Evolutionary conservation across 2,113 vertebrate species (phyloP).

Genomic region (Aegypius monachus): DNA sequence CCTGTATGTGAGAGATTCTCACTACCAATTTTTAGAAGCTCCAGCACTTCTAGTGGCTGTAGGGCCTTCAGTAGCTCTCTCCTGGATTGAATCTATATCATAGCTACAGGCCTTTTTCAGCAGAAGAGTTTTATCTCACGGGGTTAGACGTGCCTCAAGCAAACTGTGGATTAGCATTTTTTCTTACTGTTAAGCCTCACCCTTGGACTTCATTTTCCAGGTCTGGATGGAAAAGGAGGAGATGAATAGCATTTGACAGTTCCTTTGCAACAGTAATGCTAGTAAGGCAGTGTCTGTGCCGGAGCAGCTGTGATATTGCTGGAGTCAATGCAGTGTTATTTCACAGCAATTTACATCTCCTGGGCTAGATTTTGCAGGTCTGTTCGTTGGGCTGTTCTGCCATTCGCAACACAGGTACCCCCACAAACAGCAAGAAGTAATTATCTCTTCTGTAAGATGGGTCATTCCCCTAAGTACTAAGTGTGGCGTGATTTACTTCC

Average conservation of each 20-base stretch:
- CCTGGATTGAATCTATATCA: background rate
- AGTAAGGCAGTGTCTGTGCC: background rate
- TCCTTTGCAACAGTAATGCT: background rate
- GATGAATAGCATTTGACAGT: background rate
- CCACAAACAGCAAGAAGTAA: background rate
- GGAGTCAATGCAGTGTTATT: background rate
- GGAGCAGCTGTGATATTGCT: background rate
- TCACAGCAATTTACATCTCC: background rate
- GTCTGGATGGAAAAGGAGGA: background rate
- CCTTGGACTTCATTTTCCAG: background rate
- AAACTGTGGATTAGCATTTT: background rate
- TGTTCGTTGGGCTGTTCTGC: background rate
- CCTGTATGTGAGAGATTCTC: background rate
- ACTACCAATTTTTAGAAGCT: background rate
- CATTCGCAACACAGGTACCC: rapidly evolving
- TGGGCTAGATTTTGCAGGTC: background rate
- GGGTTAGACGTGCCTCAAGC: background rate
- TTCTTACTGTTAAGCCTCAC: background rate
- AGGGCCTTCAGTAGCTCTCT: background rate
- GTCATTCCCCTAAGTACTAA: background rate
- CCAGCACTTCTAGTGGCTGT: background rate
- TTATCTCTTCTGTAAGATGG: background rate
- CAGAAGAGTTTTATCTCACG: background rate
- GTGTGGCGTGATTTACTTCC: background rate
- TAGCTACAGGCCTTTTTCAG: background rate